Conservation (phyloP, 2,888 invertebrate genomes). For the Morinoia aosen region DNA sequence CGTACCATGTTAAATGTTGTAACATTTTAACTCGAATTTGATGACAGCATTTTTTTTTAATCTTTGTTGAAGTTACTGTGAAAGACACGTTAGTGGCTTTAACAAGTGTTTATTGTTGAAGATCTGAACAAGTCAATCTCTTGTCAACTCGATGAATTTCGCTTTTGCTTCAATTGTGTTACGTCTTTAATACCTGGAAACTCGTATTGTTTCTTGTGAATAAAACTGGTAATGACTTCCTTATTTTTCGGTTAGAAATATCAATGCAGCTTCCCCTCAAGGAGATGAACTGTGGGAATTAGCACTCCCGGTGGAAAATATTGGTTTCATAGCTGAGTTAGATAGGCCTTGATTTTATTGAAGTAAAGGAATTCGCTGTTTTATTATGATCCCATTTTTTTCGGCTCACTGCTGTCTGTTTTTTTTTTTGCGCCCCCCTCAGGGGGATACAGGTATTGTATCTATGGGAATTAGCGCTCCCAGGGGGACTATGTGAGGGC, state of each 20-base stretch:
- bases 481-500: too few species aligned
- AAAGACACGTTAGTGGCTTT: not conserved
- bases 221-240: not conserved
- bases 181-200: not conserved
- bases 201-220: not conserved
- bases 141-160: not conserved
- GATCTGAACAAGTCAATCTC: not conserved
- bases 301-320: too few species aligned
- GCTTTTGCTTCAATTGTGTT: not conserved
- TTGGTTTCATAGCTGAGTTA: too few species aligned
- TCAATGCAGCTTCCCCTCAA: too few species aligned
- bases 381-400: too few species aligned
- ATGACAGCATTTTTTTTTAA: not conserved
- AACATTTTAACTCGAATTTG: not conserved
- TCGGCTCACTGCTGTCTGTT: too few species aligned
- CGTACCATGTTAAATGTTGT: not conserved
- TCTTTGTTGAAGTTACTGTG: not conserved
- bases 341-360: too few species aligned
- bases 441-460: too few species aligned
- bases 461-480: too few species aligned
- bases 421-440: too few species aligned
- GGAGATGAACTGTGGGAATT: too few species aligned
- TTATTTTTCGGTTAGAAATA: not conserved
- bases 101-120: not conserved
- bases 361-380: too few species aligned